These are phyloP conservation scores for Holothuria leucospilota DNA, from an alignment of 53 echinoderm and acorn worm species.

Conservation along the genomic window DNA sequence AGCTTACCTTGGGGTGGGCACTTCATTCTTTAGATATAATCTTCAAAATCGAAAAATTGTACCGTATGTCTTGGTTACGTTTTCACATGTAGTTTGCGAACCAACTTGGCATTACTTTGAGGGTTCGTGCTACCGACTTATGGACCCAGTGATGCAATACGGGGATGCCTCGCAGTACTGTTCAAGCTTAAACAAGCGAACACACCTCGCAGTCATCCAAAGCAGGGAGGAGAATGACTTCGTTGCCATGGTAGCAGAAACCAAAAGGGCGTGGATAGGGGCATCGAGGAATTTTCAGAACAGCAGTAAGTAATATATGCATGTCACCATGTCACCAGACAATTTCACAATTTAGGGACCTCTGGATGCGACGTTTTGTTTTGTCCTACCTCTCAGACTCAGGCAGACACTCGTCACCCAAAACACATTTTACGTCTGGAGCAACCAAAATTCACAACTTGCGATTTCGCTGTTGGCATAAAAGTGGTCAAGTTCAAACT, in stretches of 20 bases:
- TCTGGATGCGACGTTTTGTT: too few species aligned
- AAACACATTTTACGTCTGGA: too few species aligned
- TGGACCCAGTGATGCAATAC: constrained; percentile 18
- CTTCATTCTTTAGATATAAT: too few species aligned
- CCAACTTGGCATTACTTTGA: constrained; percentile 22
- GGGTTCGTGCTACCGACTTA: constrained; percentile 35
- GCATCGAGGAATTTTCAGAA: constrained; percentile 32
- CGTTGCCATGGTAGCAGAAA: constrained; percentile 42
- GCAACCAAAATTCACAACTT: too few species aligned
- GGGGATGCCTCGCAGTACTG: constrained; percentile 15
- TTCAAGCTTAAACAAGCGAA: neutral
- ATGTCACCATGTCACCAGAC: neutral
- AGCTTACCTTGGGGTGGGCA: too few species aligned
- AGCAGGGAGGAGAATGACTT: constrained; percentile 14
- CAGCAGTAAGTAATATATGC: constrained; percentile 10
- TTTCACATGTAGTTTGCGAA: constrained; percentile 1
- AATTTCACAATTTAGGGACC: neutral
- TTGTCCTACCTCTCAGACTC: too few species aligned
- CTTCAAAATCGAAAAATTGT: too few species aligned
- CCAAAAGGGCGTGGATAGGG: constrained; percentile 41
- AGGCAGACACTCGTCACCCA: too few species aligned
- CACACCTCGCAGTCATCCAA: constrained; percentile 38
- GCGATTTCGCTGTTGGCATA: too few species aligned
- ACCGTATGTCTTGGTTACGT: too few species aligned
- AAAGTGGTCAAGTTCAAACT: too few species aligned